phyloP scores from a whole-genome alignment of 2,797 vertebrate genomes.

The Cercopithecus petaurista region DNA sequence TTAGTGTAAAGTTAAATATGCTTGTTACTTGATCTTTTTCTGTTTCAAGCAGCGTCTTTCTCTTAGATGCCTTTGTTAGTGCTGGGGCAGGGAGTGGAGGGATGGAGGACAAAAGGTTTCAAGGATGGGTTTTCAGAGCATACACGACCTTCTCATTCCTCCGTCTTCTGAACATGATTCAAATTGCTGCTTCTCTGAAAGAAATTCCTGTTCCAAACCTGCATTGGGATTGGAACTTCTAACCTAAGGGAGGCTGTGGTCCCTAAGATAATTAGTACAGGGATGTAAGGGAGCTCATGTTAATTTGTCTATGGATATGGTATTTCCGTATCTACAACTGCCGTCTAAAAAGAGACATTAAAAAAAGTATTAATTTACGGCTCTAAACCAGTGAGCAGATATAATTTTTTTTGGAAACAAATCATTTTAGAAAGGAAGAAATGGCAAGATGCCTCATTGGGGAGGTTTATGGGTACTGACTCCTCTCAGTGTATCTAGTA shows the following conservation, averaged over 20 bases:
- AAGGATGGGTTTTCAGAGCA: background rate
- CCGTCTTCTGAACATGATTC: conserved; percentile 55
- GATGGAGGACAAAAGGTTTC: background rate
- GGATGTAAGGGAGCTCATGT: conserved; percentile 59
- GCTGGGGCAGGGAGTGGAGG: background rate
- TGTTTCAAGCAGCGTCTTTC: background rate
- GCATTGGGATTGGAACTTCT: conserved; percentile 44
- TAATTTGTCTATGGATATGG: conserved; percentile 75
- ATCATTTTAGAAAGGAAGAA: background rate
- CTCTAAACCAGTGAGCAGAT: conserved; percentile 31
- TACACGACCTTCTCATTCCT: background rate
- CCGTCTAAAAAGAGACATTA: background rate
- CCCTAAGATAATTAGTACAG: conserved; percentile 76
- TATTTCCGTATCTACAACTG: conserved; percentile 64
- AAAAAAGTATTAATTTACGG: conserved; percentile 30
- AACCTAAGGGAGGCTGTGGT: conserved; percentile 63
- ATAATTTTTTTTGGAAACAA: conserved; percentile 3
- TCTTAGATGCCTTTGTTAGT: conserved; percentile 18
- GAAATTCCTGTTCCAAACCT: conserved; percentile 55
- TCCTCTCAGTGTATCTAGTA: background rate
- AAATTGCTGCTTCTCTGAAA: conserved; percentile 66
- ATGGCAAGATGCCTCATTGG: background rate
- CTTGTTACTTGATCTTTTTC: conserved; percentile 64
- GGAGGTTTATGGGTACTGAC: background rate
- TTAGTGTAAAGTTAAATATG: conserved; percentile 51